Evolutionary conservation across 2,797 vertebrate genomes (phyloP).

Genomic region (Semotilus atromaculatus): DNA sequence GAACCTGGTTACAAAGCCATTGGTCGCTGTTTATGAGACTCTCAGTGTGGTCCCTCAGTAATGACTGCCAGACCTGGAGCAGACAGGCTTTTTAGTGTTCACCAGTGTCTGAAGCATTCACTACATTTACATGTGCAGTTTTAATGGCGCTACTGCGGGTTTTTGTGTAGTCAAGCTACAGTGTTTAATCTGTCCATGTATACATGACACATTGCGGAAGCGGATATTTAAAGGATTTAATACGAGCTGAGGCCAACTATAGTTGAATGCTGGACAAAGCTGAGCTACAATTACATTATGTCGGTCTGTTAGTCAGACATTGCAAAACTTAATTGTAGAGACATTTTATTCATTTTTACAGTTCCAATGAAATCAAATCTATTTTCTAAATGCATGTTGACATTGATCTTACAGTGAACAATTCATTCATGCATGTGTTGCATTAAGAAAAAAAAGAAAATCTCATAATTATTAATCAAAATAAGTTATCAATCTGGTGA

Average conservation of each 20-base stretch:
- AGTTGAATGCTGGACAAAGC: not conserved
- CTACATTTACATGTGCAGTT: slow-evolving; percentile 3
- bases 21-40: slow-evolving; percentile 53
- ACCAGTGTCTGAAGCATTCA: slow-evolving; percentile 19
- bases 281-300: not conserved
- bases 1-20: slow-evolving; percentile 51
- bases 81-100: slow-evolving; percentile 36
- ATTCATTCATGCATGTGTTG: not conserved
- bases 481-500: not conserved
- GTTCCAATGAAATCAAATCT: not conserved
- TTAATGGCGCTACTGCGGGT: slow-evolving; percentile 3
- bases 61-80: slow-evolving; percentile 56
- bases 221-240: not conserved
- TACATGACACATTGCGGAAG: not conserved
- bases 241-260: not conserved
- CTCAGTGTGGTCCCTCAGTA: slow-evolving; percentile 56
- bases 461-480: not conserved
- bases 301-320: not conserved
- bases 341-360: too few relatives aligned
- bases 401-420: not conserved
- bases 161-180: not conserved
- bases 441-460: not conserved
- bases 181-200: not conserved
- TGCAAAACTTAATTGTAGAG: not conserved
- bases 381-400: not conserved